A percentile compares a stretch with the other conserved stretches of the same genome.
These are phyloP conservation scores for Amaurobius ferox DNA, from an alignment of 2,888 invertebrate species.

Conservation along the genomic window DNA sequence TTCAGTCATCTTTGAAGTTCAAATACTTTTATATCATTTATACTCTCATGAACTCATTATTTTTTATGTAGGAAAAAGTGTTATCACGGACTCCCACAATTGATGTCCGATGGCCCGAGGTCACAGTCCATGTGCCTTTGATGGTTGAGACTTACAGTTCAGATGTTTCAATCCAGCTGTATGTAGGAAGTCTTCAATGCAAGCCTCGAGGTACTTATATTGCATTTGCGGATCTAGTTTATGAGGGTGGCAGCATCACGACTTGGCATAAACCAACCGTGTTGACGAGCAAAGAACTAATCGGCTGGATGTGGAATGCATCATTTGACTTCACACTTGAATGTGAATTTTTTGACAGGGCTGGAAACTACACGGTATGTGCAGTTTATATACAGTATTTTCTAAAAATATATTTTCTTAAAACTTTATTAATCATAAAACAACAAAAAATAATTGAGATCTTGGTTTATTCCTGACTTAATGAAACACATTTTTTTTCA, in stretches of 20 bases:
- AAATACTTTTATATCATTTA: too few species aligned
- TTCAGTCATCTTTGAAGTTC: too few species aligned
- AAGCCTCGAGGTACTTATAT: slow-evolving; percentile 35
- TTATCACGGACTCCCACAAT: slow-evolving; percentile 38
- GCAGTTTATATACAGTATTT: background rate
- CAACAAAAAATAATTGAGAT: background rate
- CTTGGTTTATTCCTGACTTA: too few species aligned
- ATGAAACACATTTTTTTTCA: too few species aligned
- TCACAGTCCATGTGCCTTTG: slow-evolving; percentile 71
- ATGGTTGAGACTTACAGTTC: slow-evolving; percentile 72
- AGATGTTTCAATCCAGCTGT: slow-evolving; percentile 66
- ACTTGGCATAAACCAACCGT: slow-evolving; percentile 51
- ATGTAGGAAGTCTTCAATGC: slow-evolving; percentile 34
- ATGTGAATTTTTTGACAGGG: slow-evolving; percentile 68
- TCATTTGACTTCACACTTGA: slow-evolving; percentile 56
- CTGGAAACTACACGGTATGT: slow-evolving; percentile 67
- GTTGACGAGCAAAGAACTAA: slow-evolving; percentile 52
- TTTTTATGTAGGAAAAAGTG: slow-evolving; percentile 51
- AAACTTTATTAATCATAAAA: too few species aligned
- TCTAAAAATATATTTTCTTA: background rate
- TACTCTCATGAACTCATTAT: too few species aligned
- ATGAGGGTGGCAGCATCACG: slow-evolving; percentile 39
- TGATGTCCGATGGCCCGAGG: slow-evolving; percentile 63
- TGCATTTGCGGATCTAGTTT: slow-evolving; percentile 51
- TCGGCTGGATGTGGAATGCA: slow-evolving; percentile 52